Percentiles rank a stretch among this genome's conserved stretches.
phyloP scores from a whole-genome alignment of 2,888 invertebrate species.

The Ethmia dodecea region DNA sequence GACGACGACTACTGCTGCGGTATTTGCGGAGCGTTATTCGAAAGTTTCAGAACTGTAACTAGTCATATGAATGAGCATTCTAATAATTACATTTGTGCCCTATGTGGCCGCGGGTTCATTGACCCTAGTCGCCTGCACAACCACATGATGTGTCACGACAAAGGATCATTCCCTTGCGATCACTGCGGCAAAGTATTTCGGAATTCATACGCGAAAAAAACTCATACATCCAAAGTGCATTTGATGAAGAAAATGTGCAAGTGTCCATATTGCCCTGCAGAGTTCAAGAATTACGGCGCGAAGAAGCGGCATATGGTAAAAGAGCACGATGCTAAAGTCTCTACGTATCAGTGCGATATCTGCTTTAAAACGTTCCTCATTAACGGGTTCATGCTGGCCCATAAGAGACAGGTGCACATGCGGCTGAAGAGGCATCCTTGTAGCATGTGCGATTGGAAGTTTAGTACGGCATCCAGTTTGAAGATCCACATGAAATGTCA shows the following conservation, averaged over 20 bases:
- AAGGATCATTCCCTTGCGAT: constrained; percentile 38
- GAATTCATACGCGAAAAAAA: constrained; percentile 19
- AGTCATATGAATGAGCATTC: constrained; percentile 51
- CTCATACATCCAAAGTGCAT: constrained; percentile 16
- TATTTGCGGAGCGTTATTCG: constrained; percentile 42
- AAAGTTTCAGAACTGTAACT: constrained; percentile 55
- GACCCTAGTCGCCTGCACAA: not conserved
- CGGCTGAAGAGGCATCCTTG: constrained; percentile 49
- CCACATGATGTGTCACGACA: constrained; percentile 25
- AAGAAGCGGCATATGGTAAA: constrained; percentile 53
- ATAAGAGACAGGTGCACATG: constrained; percentile 46
- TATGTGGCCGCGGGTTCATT: constrained; percentile 20
- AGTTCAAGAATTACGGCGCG: constrained; percentile 50
- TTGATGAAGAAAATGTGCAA: constrained; percentile 21
- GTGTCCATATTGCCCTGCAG: constrained; percentile 49
- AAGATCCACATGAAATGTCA: constrained; percentile 35
- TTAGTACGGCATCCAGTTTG: constrained; percentile 36
- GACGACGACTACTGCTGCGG: constrained; percentile 45
- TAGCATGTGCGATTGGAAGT: constrained; percentile 39
- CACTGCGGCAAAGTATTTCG: constrained; percentile 41
- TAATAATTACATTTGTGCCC: constrained; percentile 38
- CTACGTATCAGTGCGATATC: constrained; percentile 49
- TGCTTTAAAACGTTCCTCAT: constrained; percentile 41
- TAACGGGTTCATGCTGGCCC: constrained; percentile 22
- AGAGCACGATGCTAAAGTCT: constrained; percentile 38